Conservation (phyloP, 2,113 vertebrate species). For the Alouatta palliata region DNA sequence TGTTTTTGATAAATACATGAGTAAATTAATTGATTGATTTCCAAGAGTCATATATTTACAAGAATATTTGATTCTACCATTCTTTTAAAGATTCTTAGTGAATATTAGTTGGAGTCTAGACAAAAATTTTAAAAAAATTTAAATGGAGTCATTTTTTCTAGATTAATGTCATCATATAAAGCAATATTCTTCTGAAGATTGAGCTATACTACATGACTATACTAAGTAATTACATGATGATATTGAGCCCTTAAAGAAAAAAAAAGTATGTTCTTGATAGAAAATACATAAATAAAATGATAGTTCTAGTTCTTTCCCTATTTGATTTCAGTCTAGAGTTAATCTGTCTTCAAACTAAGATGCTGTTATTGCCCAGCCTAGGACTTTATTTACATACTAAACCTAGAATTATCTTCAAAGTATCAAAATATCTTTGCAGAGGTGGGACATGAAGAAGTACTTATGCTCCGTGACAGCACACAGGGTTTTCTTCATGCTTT, state of each 20-base stretch:
- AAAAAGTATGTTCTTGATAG: background rate
- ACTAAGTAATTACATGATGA: background rate
- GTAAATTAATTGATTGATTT: background rate
- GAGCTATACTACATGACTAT: background rate
- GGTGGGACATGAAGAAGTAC: background rate
- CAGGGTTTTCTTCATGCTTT: background rate
- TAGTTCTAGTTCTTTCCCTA: background rate
- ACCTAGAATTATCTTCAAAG: conserved; percentile 15
- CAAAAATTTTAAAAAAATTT: too few species aligned
- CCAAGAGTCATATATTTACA: background rate
- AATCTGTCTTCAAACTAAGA: conserved; percentile 15
- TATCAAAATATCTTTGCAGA: background rate
- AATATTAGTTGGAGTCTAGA: background rate
- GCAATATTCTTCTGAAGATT: background rate
- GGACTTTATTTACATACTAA: background rate
- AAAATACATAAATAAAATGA: background rate
- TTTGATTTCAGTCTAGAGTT: conserved; percentile 13
- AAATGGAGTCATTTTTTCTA: background rate
- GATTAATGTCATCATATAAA: background rate
- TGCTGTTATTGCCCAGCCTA: background rate
- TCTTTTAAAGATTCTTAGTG: background rate
- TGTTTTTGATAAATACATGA: background rate
- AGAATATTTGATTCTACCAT: background rate
- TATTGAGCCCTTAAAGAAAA: background rate
- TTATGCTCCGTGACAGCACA: background rate